A percentile compares a stretch with the other conserved stretches of the same genome.
Conservation (phyloP, 2,888 invertebrate species). For the Trachelus stipa region DNA sequence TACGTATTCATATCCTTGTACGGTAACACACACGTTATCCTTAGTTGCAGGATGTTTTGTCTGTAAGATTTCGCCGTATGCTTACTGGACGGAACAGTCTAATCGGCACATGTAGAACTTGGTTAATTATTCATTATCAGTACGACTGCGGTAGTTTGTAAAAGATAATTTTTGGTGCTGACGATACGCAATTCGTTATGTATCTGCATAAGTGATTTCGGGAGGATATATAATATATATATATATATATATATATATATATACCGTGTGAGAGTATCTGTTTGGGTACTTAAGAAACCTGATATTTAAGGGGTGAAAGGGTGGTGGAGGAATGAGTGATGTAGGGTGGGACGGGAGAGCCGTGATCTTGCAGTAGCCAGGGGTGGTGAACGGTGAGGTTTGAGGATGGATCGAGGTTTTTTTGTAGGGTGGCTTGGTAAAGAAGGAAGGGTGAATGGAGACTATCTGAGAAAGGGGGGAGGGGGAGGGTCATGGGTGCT, state of each 20-base stretch:
- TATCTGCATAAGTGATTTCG: background rate
- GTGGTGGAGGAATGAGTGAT: background rate
- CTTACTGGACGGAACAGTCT: background rate
- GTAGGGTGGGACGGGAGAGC: background rate
- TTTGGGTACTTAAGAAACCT: constrained; percentile 16
- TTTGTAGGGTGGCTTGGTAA: background rate
- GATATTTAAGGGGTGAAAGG: constrained; percentile 22
- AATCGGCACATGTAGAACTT: background rate
- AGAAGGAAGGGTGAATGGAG: background rate
- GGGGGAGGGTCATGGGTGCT: background rate
- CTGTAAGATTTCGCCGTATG: constrained; percentile 33
- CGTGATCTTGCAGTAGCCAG: background rate
- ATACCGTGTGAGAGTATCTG: background rate
- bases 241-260: too few species aligned
- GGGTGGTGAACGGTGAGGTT: background rate
- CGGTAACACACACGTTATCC: constrained; percentile 25
- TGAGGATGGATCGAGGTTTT: background rate
- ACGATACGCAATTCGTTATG: background rate
- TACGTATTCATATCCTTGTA: constrained; percentile 14
- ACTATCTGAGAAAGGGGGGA: background rate
- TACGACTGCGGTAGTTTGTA: background rate
- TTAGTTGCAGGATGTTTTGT: constrained; percentile 50
- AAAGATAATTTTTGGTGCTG: background rate
- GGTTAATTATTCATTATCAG: background rate
- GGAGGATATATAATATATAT: background rate